Evolutionary conservation across 2,113 vertebrate genomes (phyloP), one percentile per base, ranked within the genome.

Genomic region (Pseudopipra pipra): DNA sequence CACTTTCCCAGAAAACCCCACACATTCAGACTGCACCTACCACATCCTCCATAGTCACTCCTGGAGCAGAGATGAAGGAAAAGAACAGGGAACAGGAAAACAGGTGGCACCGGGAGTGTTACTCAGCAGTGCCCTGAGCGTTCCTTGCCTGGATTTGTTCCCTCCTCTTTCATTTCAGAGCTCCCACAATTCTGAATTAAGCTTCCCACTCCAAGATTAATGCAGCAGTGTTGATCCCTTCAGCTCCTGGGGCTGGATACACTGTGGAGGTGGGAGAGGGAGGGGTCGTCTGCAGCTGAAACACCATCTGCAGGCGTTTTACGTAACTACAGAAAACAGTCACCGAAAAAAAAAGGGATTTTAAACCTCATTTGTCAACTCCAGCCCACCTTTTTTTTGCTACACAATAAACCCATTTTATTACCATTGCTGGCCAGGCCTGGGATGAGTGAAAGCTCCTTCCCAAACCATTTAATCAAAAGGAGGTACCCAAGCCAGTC

Each of bases 291-390:
- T n/a, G 65, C 3, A 74, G 59, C 74, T 20, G 59, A 41, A 19
- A 17, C 21, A 3, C 0, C 11, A 11, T 58, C 68, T 23, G 1
- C 59, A 11, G 1, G 4, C 3, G 0, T 74, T 92, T 59, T 21
- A 51, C 1, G 0, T 22, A 9, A 70, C 30, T 5, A n/a, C 20
- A 31, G 4, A 8, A 35, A 73, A 19, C 23, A 39, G 16, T 3
- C 35, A 33, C 49, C 14, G 2, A 33, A 51, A 63, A 82, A 22
- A 43, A 54, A 11, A 23, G 8, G 25, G 37, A 28, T 49, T 93
- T 82, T 49, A 72, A 95, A 49, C 33, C 13, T 7, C 3, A 9
- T 62, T 66, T 62, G 9, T 58, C 71, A 85, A 8, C 21, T 19
- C 44, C 54, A 43, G 46, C 58, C 71, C 28, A 13, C 13, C 0